Evolutionary conservation across 2,113 vertebrate genomes (phyloP).

Genomic region (Barnardius zonarius): DNA sequence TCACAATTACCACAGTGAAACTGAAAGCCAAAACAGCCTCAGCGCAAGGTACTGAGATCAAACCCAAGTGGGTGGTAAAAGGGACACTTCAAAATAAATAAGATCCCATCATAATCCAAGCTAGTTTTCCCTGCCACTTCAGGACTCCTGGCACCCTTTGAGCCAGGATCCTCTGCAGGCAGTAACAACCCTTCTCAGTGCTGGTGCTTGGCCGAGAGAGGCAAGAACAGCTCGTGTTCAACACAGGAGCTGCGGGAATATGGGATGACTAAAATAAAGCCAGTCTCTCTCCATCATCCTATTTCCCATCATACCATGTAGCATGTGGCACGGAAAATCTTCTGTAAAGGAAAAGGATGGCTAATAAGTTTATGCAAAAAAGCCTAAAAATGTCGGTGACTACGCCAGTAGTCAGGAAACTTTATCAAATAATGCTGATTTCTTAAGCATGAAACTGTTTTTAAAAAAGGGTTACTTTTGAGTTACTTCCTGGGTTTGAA

Average conservation of each 20-base stretch:
- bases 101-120: not conserved
- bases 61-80: rapidly evolving
- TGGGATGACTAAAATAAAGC: not conserved
- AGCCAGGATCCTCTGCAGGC: not conserved
- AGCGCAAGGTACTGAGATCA: not conserved
- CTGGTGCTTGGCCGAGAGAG: rapidly evolving
- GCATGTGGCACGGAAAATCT: not conserved
- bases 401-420: not conserved
- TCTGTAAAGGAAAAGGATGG: not conserved
- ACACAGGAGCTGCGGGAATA: not conserved
- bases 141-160: not conserved
- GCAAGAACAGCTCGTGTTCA: rapidly evolving
- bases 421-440: not conserved
- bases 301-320: not conserved
- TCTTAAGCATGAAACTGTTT: not conserved
- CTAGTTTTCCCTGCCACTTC: not conserved
- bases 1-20: not conserved
- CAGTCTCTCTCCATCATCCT: not conserved
- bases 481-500: not conserved
- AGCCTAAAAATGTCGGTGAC: not conserved
- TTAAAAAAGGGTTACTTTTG: not conserved
- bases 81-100: not conserved
- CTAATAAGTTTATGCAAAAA: not conserved
- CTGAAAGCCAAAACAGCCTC: not conserved
- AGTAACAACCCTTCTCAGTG: rapidly evolving